These are phyloP conservation scores for Hypanus sabinus DNA, from an alignment of 2,113 vertebrate genomes.

Conservation along the genomic window DNA sequence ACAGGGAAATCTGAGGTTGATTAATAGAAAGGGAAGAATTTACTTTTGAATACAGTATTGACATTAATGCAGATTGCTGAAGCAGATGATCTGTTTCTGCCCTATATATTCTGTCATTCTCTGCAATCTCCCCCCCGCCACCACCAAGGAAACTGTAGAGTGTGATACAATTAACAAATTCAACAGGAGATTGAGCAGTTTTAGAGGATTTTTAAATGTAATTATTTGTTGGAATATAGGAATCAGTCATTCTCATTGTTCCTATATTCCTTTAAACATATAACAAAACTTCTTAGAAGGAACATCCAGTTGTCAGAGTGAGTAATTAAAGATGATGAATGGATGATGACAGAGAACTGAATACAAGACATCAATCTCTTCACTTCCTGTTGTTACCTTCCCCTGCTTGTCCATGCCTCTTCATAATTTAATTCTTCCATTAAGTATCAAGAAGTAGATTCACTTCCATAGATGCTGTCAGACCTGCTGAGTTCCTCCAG, in stretches of 20 bases:
- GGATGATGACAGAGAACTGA: background rate
- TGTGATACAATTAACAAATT: background rate
- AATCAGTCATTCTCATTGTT: no score
- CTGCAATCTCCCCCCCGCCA: background rate
- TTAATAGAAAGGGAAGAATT: background rate
- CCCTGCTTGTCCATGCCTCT: background rate
- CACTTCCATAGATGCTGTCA: no score
- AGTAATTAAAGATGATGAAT: constrained; percentile 15
- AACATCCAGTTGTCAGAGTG: background rate
- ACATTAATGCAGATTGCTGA: background rate
- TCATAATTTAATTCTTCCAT: background rate
- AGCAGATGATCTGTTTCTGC: background rate
- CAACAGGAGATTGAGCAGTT: background rate
- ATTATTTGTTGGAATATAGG: no score
- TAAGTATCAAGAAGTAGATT: background rate
- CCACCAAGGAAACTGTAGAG: background rate
- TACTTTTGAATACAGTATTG: background rate
- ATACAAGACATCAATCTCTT: constrained; percentile 15
- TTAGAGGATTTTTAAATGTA: background rate
- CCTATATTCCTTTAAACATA: no score
- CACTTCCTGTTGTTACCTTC: constrained; percentile 27
- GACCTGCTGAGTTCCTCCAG: no score
- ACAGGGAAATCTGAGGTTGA: background rate
- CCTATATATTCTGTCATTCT: background rate
- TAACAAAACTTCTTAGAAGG: background rate